Base-by-base conservation (phyloP, 2,113 vertebrate genomes). In the Mesocricetus auratus region DNA sequence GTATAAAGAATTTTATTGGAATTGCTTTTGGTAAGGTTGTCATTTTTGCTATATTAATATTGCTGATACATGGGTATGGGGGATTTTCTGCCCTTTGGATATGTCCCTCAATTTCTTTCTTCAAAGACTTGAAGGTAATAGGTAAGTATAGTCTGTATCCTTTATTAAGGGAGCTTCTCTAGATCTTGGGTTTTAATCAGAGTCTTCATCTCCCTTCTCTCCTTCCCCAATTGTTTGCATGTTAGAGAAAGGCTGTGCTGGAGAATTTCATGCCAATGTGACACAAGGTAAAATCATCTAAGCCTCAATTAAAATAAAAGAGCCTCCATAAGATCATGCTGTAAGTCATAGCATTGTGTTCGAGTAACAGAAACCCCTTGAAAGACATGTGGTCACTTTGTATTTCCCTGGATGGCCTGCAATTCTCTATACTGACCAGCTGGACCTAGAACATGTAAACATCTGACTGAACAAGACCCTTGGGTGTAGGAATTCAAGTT, bases 391-490 rank as follows among this genome's bases (percentile, higher is more conserved):
- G 7, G 21, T 58, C 21, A 15, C 36, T 39, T 58, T 81, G 19
- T 24, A 5, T n/a, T 58, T 33, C 11, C 3, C 8, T n/a, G 53
- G 11, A 19, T 58, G 2, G 7, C 5, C 19, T 58, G 2, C 1
- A 81, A 58, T 19, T n/a, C 11, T 81, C 78, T 81, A 12, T 22
- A 26, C 78, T n/a, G 19, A n/a, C 10, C 10, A 81, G 33, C 1
- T 58, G n/a, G 77, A n/a, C 11, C 36, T 58, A 58, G 36, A 81
- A 58, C 6, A 39, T 36, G 26, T n/a, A 39, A 21, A 24, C 10
- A 58, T 58, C 10, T 58, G 4, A 5, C 33, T 39, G 21, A n/a
- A 58, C 10, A n/a, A n/a, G 5, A n/a, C 53, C 58, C 11, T 1
- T 58, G 10, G 6, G 11, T 81, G 11, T 39, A 24, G 11, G 36